A percentile compares a stretch with the other conserved stretches of the same genome.
Conservation (phyloP, 2,888 invertebrate genomes). For the Drosophila nr. fundita region DNA sequence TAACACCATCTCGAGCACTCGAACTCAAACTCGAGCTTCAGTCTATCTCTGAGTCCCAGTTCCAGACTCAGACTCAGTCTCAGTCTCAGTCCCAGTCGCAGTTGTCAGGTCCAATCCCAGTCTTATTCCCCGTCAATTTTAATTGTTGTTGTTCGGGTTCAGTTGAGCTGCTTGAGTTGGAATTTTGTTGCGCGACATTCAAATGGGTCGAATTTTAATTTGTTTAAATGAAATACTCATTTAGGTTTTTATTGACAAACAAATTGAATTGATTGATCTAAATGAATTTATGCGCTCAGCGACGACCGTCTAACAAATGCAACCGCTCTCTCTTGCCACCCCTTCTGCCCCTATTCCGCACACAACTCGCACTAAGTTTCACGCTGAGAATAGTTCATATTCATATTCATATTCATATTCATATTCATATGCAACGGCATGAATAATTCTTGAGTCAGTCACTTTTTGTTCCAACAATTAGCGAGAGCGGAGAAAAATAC, state of each 20-base stretch:
- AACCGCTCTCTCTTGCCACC: neutral
- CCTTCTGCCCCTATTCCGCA: neutral
- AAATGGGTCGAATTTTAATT: conserved; percentile 84
- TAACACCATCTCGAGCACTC: conserved; percentile 15
- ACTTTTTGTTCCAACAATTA: neutral
- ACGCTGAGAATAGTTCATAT: conserved; percentile 10
- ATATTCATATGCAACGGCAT: neutral
- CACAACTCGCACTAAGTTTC: neutral
- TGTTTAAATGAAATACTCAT: conserved; percentile 85
- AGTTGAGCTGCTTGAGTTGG: conserved; percentile 57
- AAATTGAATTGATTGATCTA: conserved; percentile 86
- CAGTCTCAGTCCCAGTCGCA: conserved; percentile 25
- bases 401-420: conserved; percentile 6
- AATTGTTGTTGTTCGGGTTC: conserved; percentile 66
- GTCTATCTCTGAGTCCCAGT: conserved; percentile 18
- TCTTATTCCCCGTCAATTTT: conserved; percentile 71
- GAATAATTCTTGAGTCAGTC: conserved; percentile 11
- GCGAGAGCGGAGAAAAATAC: neutral
- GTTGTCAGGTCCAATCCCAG: conserved; percentile 26
- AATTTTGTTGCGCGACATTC: conserved; percentile 76
- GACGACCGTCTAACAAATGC: conserved; percentile 46
- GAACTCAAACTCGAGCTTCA: conserved; percentile 24
- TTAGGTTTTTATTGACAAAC: conserved; percentile 85
- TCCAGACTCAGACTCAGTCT: conserved; percentile 12
- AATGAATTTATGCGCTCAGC: conserved; percentile 84